Base-by-base conservation (phyloP, 1,140 invertebrate genomes). In the Daktulosphaira vitifoliae region DNA sequence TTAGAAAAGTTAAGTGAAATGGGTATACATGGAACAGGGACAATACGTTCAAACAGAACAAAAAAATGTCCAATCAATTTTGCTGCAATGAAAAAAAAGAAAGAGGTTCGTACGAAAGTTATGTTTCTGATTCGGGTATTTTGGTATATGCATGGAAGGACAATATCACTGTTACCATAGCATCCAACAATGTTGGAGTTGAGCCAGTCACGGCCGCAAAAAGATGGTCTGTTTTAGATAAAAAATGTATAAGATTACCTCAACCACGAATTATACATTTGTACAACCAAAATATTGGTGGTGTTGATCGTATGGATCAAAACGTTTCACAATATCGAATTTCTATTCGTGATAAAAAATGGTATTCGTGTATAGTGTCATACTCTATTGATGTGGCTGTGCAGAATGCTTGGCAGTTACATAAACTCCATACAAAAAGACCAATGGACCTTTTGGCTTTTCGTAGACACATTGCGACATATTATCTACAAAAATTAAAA, bases 271-370 rank as follows among this genome's bases (percentile, higher is more conserved):
- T 22, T 20, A 15, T 48, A 3, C 13, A 7, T 3, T 8, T 22
- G 6, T 48, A 22, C 4, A 48, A 48, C 15, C 9, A 22, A 22
- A 48, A 48, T 20, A 56, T 56, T 26, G 37, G 37, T 39, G 68
- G 69, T 1, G 68, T 68, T 7, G 68, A 71, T 64, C 50, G 62
- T 18, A 65, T 67, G 20, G 68, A 71, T 65, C 65, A 67, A 49
- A 62, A 50, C 23, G 46, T 70, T 16, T 66, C 66, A 20, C 50
- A 54, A n/a, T 68, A 70, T 46, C 18, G 69, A 15, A 67, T 69
- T 9, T 7, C 26, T n/a, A 70, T 71, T 15, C 48, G 51, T 11
- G 66, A 65, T 22, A 70, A 69, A 59, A 70, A 71, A 59, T 71
- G 70, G 66, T 70, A 69, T 39, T 69, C 65, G 56, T 38, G 62